phyloP scores from a whole-genome alignment of 2,797 vertebrate genomes.

The Alexandromys oeconomus region DNA sequence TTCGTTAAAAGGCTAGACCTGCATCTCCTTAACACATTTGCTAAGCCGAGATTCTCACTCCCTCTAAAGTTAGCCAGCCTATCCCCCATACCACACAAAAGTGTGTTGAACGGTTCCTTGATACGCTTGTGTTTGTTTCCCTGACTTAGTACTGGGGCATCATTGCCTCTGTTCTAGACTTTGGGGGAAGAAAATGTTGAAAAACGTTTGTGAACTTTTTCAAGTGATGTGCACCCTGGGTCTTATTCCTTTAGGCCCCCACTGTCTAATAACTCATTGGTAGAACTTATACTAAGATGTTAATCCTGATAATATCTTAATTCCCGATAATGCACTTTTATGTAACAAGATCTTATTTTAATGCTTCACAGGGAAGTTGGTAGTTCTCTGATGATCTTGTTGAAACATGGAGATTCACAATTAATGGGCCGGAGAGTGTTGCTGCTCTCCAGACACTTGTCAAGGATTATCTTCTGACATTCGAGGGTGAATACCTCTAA shows the following conservation, averaged over 20 bases:
- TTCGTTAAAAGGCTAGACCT: neutral
- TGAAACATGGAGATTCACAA: slow-evolving; percentile 52
- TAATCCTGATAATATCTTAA: slow-evolving; percentile 82
- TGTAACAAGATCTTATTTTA: slow-evolving; percentile 52
- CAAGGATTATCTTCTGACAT: slow-evolving; percentile 61
- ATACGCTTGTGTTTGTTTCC: neutral
- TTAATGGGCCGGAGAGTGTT: slow-evolving; percentile 21
- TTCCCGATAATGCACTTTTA: slow-evolving; percentile 73
- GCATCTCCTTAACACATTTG: neutral
- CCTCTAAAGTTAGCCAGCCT: neutral
- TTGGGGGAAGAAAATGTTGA: neutral
- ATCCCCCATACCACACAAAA: neutral
- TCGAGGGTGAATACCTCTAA: slow-evolving; percentile 53
- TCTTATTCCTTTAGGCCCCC: neutral
- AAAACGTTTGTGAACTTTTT: neutral
- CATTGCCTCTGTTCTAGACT: neutral
- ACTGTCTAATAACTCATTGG: slow-evolving; percentile 52
- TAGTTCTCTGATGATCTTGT: slow-evolving; percentile 24
- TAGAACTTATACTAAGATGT: slow-evolving; percentile 49
- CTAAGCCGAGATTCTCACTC: neutral
- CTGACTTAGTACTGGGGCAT: neutral
- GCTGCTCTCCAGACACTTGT: neutral
- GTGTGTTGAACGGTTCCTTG: neutral
- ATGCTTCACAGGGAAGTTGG: slow-evolving; percentile 53
- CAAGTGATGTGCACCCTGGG: neutral